Conservation (phyloP, 2,113 vertebrate species). For the Cyphomyrus plagiostoma region DNA sequence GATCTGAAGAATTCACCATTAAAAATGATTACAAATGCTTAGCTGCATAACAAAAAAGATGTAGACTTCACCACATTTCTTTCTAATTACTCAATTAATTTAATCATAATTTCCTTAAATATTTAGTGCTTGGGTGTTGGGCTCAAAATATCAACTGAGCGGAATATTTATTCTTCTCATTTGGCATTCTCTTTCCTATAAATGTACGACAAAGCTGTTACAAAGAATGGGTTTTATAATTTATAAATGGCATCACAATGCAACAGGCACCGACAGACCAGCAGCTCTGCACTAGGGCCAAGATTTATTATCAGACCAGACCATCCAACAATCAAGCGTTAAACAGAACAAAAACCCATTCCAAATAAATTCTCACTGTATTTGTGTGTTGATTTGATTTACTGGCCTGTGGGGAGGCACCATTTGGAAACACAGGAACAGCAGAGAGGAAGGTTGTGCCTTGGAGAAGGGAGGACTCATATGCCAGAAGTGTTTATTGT, state of each 20-base stretch:
- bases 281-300: conserved; percentile 63
- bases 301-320: conserved; percentile 85
- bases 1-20: neutral
- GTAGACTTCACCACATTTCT: neutral
- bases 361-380: conserved; percentile 99
- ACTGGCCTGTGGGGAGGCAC: conserved; percentile 96
- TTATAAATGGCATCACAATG: conserved; percentile 41
- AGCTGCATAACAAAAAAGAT: neutral
- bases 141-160: neutral
- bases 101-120: conserved; percentile 1
- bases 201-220: conserved; percentile 19
- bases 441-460: conserved; percentile 91
- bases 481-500: conserved; percentile 99
- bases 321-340: conserved; percentile 95
- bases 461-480: conserved; percentile 76
- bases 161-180: neutral
- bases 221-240: conserved; percentile 34
- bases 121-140: neutral
- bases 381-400: conserved; percentile 99
- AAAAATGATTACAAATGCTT: neutral
- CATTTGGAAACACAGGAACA: conserved; percentile 95
- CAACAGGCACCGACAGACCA: conserved; percentile 47
- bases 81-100: conserved; percentile 21
- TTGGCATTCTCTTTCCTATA: conserved; percentile 14
- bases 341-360: conserved; percentile 98